phyloP scores from a whole-genome alignment of 2,888 invertebrate species.

The Agapostemon virescens region DNA sequence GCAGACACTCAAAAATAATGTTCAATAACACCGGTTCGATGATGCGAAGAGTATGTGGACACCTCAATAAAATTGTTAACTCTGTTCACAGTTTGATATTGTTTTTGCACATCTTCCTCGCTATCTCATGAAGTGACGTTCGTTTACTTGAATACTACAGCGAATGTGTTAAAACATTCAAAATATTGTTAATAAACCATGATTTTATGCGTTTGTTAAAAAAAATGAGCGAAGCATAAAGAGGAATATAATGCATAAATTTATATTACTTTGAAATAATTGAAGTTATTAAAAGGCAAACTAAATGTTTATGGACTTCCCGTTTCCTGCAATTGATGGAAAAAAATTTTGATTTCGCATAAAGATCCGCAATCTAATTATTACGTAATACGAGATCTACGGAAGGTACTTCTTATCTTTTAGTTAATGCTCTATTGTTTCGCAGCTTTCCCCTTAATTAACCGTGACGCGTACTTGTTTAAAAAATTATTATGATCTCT shows the following conservation, averaged over 20 bases:
- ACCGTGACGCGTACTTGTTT: too few relatives aligned
- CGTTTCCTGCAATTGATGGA: background rate
- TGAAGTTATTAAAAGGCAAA: background rate
- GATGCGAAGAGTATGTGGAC: background rate
- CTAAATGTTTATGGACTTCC: background rate
- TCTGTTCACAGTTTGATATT: background rate
- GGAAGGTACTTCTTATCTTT: too few relatives aligned
- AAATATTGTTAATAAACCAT: background rate
- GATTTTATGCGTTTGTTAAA: background rate
- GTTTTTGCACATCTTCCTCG: background rate
- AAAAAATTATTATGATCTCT: too few relatives aligned
- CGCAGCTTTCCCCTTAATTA: too few relatives aligned
- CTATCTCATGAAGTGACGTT: background rate
- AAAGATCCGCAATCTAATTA: background rate
- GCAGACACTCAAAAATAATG: background rate
- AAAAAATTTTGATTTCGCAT: background rate
- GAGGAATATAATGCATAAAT: too few relatives aligned
- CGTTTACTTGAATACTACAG: background rate
- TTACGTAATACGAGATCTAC: background rate
- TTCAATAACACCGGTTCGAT: background rate
- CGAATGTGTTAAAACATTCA: background rate
- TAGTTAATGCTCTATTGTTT: too few relatives aligned
- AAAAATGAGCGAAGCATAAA: too few relatives aligned
- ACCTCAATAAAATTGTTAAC: background rate
- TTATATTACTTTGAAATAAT: too few relatives aligned